Evolutionary conservation across 1,140 invertebrate species (phyloP), one percentile per base, ranked within the genome.

Genomic region (Brachionus paranguensis): DNA sequence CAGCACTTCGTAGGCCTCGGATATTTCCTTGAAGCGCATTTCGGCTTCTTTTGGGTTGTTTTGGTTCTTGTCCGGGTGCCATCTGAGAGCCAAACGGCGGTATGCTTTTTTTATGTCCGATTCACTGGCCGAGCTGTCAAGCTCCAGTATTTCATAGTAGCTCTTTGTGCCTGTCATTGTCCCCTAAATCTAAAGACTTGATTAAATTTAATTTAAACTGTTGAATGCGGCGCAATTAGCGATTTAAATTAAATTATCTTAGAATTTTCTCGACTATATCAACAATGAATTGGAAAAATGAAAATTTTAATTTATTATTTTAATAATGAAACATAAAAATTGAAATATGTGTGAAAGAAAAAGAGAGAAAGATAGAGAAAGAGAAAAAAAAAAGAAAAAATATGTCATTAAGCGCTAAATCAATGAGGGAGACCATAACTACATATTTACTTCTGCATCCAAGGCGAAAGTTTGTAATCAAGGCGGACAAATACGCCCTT

Each of bases 61-160:
- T 72, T 95, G 96, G 91, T 99, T 99, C 91, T 99, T 99, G 91
- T 99, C 97, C n/a, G 97, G 97, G 91, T 99, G 97, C 97, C 97
- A 99, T 93, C 95, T 97, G 55, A 99, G 90, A 43, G 97, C 97
- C 87, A 99, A 91, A 91, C 95, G 95, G 90, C 96, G 93, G 90
- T 99, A 99, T 1, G 89, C 90, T 84, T 90, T 89, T 74, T 99
- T 99, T 86, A 99, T 97, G 86, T 99, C 97, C 86, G 98, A 96
- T 85, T 98, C 96, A 65, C 92, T 92, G 12, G 97, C 96, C 86
- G 92, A 92, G 91, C 94, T 95, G 24, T 91, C 85, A 79, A 99
- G 91, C 83, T 95, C 83, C 7, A 84, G 47, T 50, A 76, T 76
- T 29, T 76, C 72, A 50, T 76, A 76, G 50, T 24, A 76, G 47